Evolutionary conservation across 2,113 vertebrate species (phyloP), one percentile per base, ranked within the genome.

Genomic region (Haplochromis burtoni): DNA sequence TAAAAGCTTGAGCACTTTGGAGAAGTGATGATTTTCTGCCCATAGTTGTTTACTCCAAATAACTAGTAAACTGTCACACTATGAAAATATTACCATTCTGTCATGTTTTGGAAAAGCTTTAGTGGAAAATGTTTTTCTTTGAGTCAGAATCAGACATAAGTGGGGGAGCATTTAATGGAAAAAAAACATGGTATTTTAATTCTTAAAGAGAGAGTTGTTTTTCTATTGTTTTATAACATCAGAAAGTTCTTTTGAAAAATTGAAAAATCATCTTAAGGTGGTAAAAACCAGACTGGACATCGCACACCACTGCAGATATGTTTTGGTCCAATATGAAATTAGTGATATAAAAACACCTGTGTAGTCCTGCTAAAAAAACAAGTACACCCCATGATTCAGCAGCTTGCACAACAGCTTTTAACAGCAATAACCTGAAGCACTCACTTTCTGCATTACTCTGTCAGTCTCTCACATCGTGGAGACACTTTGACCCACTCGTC

Each of bases 201-300:
- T 45, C 38, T 10, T 24, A 45, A 24, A 24, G 1, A 73, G 38
- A 1, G 0, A 42, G 5, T 42, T 71, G 1, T 6, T 71, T 71
- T 71, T 16, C 66, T 14, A 45, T 45, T 26, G 24, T 73, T 73
- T 47, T 11, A 40, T 40, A 68, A 17, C 40, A 24, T 17, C 40
- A 29, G 35, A 76, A 76, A 76, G 14, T 29, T 16, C 13, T 26
- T 16, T 45, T 73, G 21, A 45, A 68, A 40, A 1, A 16, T 17
- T 47, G 68, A 29, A 17, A 76, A 66, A n/a, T 38, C 61, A 16
- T 26, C 38, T 45, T 45, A 26, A 73, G 68, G 21, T 16, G 13
- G 12, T 45, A 45, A 45, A 73, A 0, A 73, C 0, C 38, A 26
- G 21, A 45, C 24, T 42, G 13, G 40, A 17, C 21, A 9, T 40